Evolutionary conservation across 2,113 vertebrate species (phyloP).

Genomic region (Tragulus kanchil): DNA sequence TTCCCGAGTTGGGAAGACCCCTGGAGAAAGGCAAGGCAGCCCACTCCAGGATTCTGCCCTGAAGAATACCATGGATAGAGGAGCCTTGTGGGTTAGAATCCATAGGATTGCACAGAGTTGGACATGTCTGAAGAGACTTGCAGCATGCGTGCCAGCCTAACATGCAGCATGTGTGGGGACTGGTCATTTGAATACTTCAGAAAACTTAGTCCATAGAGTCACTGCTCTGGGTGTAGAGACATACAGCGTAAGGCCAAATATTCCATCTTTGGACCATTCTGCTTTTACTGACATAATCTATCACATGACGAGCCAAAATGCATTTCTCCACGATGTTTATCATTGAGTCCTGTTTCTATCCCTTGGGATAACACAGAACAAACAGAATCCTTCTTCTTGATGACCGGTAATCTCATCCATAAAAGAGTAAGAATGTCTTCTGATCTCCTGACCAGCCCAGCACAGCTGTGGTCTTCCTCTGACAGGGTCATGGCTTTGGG

Average conservation of each 20-base stretch:
- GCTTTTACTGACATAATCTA: neutral
- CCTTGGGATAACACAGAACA: neutral
- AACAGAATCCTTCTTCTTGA: neutral
- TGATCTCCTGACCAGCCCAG: neutral
- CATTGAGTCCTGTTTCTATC: neutral
- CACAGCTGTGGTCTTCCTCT: neutral
- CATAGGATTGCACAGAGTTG: too few relatives aligned
- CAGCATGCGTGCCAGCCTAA: neutral
- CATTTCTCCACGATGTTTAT: neutral
- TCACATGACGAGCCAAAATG: neutral
- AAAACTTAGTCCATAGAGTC: neutral
- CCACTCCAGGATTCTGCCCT: too few relatives aligned
- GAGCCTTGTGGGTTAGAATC: too few relatives aligned
- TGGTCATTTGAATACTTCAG: neutral
- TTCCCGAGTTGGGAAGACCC: neutral
- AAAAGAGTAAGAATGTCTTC: neutral
- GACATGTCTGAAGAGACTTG: too few relatives aligned
- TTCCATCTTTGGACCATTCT: neutral
- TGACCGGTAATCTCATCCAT: neutral
- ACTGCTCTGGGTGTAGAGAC: neutral
- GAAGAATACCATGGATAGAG: too few relatives aligned
- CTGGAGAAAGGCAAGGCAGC: too few relatives aligned
- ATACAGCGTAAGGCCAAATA: neutral
- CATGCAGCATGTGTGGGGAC: neutral
- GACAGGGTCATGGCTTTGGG: neutral